phyloP scores from a whole-genome alignment of 2,797 vertebrate species.

The Momotus momota region DNA sequence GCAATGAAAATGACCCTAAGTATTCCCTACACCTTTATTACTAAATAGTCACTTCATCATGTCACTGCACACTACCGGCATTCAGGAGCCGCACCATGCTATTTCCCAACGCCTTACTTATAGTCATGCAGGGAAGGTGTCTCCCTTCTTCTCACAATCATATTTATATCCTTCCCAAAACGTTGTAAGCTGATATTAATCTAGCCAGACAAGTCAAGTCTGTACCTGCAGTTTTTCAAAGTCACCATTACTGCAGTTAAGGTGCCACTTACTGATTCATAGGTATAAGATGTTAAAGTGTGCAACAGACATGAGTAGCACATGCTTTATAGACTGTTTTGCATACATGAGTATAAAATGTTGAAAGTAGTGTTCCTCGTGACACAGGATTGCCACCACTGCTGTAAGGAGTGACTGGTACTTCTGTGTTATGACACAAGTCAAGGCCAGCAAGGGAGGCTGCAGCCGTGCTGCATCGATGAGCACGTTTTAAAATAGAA shows the following conservation, averaged over 20 bases:
- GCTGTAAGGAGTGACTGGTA: background rate
- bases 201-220: background rate
- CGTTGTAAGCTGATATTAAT: background rate
- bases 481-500: background rate
- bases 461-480: accelerated
- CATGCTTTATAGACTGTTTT: background rate
- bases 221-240: background rate
- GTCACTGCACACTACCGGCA: background rate
- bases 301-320: accelerated
- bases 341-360: background rate
- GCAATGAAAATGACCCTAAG: background rate
- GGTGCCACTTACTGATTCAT: background rate
- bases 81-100: background rate
- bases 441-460: background rate
- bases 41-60: background rate
- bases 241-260: background rate
- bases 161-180: background rate
- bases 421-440: background rate
- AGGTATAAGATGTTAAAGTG: background rate
- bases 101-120: background rate
- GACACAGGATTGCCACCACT: background rate
- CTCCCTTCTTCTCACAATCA: background rate
- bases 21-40: background rate
- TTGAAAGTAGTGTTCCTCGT: background rate
- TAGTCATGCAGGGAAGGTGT: background rate